A percentile compares a stretch with the other conserved stretches of the same genome.
Evolutionary conservation across 2,797 vertebrate genomes (phyloP).

Genomic region (Nannoperca obscura): DNA sequence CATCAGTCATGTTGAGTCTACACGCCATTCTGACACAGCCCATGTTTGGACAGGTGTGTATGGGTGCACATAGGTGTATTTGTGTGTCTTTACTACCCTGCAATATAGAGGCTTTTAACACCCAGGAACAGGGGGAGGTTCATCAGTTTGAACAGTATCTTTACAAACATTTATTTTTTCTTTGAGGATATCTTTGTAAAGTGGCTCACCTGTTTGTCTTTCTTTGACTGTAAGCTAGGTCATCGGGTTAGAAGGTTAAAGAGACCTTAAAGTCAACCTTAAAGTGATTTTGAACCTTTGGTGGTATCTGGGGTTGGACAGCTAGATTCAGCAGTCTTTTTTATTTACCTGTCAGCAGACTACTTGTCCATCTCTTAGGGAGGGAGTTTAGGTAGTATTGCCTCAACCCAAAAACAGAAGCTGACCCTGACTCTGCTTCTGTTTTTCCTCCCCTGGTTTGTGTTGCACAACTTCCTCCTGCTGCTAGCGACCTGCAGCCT

Average conservation of each 20-base stretch:
- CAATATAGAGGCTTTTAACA: constrained; percentile 45
- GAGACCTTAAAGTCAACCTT: constrained; percentile 29
- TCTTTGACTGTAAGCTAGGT: constrained; percentile 33
- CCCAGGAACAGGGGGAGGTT: constrained; percentile 34
- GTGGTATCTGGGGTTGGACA: neutral
- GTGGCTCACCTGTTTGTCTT: constrained; percentile 42
- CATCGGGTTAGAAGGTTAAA: constrained; percentile 54
- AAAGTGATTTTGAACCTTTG: constrained; percentile 20
- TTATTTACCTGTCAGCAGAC: constrained; percentile 42
- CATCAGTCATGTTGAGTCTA: constrained; percentile 73
- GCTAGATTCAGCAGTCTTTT: constrained; percentile 19
- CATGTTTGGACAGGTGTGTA: constrained; percentile 85
- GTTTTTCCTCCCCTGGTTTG: constrained; percentile 18
- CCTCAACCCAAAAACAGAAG: constrained; percentile 58
- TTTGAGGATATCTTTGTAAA: constrained; percentile 50
- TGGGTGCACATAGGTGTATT: constrained; percentile 37
- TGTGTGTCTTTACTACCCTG: constrained; percentile 32
- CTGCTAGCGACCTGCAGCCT: constrained; percentile 53
- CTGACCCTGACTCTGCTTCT: constrained; percentile 40
- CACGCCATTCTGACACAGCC: constrained; percentile 54
- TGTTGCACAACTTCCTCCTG: constrained; percentile 51
- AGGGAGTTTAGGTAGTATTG: constrained; percentile 27
- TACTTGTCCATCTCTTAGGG: constrained; percentile 14
- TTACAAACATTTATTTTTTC: constrained; percentile 46
- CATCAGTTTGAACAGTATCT: constrained; percentile 56